These are phyloP conservation scores for Tromatobia lineatoria DNA, from an alignment of 2,888 invertebrate genomes.

Conservation along the genomic window DNA sequence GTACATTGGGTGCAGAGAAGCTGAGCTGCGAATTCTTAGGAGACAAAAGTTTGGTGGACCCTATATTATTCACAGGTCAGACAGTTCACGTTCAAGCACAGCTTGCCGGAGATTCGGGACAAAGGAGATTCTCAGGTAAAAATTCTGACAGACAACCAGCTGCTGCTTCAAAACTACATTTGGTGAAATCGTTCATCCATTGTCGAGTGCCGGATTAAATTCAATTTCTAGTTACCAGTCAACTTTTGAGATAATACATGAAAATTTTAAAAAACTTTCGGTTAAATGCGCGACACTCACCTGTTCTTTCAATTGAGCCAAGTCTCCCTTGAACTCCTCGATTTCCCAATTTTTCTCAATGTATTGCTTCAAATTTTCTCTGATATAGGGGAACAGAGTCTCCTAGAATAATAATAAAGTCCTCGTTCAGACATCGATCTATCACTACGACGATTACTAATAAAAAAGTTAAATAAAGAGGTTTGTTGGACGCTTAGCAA, in stretches of 20 bases:
- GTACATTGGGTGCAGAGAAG: conserved; percentile 48
- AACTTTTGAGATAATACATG: conserved; percentile 1
- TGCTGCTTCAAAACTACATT: conserved; percentile 71
- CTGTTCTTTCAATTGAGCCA: conserved; percentile 89
- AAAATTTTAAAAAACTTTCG: background rate
- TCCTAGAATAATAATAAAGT: conserved; percentile 87
- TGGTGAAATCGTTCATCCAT: conserved; percentile 41
- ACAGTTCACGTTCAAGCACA: conserved; percentile 41
- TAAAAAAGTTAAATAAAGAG: background rate
- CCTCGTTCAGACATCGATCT: background rate
- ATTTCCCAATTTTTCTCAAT: conserved; percentile 91
- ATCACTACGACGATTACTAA: background rate
- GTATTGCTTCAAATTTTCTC: conserved; percentile 90
- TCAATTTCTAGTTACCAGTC: conserved; percentile 17
- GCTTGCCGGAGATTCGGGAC: conserved; percentile 73
- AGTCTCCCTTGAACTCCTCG: conserved; percentile 89
- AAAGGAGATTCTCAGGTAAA: conserved; percentile 80
- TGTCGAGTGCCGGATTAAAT: conserved; percentile 46
- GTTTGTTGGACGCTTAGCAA: too few relatives aligned
- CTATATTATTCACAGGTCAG: conserved; percentile 65
- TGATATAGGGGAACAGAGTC: conserved; percentile 92
- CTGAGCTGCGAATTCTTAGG: conserved; percentile 22
- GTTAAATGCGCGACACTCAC: conserved; percentile 81
- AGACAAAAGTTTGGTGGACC: conserved; percentile 44
- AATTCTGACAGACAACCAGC: conserved; percentile 76